Conservation (phyloP, 2,888 invertebrate species). For the Pristionchus japonicus region DNA sequence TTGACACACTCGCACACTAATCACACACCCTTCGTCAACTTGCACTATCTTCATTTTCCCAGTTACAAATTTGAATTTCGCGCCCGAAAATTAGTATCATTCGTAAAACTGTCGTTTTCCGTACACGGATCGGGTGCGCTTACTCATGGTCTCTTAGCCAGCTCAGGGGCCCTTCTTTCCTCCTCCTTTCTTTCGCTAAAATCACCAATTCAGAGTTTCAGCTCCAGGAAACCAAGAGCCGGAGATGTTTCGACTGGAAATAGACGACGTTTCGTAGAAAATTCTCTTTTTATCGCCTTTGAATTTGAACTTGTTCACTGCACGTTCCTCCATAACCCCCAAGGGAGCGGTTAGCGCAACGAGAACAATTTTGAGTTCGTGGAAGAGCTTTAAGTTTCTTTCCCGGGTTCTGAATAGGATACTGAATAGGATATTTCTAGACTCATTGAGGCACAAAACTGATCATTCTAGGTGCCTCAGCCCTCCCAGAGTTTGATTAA, state of each 20-base stretch:
- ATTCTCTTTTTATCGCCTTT: background rate
- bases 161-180: background rate
- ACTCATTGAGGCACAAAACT: background rate
- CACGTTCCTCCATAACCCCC: background rate
- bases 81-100: background rate
- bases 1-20: conserved; percentile 11
- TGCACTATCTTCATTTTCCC: background rate
- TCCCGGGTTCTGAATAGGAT: background rate
- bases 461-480: background rate
- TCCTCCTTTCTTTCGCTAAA: background rate
- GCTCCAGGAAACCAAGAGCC: background rate
- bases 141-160: background rate
- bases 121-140: background rate
- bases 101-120: background rate
- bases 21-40: background rate
- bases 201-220: background rate
- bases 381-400: background rate
- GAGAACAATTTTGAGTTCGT: background rate
- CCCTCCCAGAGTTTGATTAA: background rate
- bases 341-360: too few species aligned
- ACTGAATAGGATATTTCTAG: background rate
- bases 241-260: background rate
- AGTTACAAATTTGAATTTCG: background rate
- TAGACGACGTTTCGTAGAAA: background rate
- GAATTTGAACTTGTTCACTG: background rate